phyloP scores from a whole-genome alignment of 2,797 vertebrate genomes.

The Psittacula derbiana region DNA sequence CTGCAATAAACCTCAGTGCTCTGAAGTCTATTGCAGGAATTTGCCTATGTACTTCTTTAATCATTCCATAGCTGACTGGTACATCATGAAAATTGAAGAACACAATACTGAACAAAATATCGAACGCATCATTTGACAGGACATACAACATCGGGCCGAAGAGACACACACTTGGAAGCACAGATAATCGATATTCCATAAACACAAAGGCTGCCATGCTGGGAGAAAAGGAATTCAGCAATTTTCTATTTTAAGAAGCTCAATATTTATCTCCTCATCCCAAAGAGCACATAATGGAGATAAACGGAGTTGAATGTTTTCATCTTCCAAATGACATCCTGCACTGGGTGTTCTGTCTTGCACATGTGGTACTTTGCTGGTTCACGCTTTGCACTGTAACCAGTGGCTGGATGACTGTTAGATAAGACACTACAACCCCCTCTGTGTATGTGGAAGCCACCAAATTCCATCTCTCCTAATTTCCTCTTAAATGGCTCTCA shows the following conservation, averaged over 20 bases:
- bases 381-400: not conserved
- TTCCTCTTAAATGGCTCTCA: not conserved
- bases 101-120: not conserved
- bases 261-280: not conserved
- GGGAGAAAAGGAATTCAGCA: not conserved
- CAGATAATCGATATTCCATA: not conserved
- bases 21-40: not conserved
- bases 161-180: not conserved
- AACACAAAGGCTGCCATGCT: not conserved
- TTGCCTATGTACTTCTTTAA: not conserved
- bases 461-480: not conserved
- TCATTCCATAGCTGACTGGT: not conserved
- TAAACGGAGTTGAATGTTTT: not conserved
- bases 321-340: not conserved
- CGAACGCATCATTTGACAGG: not conserved
- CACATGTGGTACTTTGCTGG: accelerated
- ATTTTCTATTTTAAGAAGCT: not conserved
- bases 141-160: not conserved
- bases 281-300: not conserved
- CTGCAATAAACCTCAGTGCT: not conserved
- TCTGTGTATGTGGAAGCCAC: not conserved
- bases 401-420: not conserved
- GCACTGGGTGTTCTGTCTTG: not conserved
- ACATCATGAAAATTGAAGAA: not conserved
- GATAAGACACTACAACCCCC: not conserved